phyloP scores from a whole-genome alignment of 1,140 invertebrate genomes.

The Leptinotarsa lineolata region DNA sequence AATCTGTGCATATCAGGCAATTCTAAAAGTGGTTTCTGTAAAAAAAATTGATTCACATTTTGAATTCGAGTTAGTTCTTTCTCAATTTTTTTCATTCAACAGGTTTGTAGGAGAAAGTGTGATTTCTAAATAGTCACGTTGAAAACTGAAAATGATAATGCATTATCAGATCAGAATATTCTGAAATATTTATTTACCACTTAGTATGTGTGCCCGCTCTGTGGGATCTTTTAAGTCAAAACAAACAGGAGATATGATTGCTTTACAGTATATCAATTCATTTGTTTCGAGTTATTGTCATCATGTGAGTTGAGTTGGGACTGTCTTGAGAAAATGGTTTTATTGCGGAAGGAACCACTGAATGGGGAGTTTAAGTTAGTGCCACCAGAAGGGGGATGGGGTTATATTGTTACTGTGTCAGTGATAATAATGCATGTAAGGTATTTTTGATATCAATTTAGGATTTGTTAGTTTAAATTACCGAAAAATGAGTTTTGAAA shows the following conservation, averaged over 20 bases:
- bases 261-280: no score
- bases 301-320: not conserved
- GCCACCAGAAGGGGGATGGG: conserved; percentile 68
- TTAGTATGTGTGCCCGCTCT: not conserved
- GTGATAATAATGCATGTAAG: conserved; percentile 66
- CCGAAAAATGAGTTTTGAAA: no score
- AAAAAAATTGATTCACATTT: no score
- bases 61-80: no score
- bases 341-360: not conserved
- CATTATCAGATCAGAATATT: not conserved
- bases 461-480: no score
- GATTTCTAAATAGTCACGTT: not conserved
- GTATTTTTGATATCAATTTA: not conserved
- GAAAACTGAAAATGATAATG: not conserved
- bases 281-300: not conserved
- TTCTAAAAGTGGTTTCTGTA: no score
- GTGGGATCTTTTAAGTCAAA: no score
- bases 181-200: not conserved
- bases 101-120: no score
- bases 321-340: not conserved
- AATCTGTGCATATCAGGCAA: no score
- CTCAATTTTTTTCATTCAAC: no score
- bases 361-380: conserved; percentile 23
- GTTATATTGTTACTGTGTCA: conserved; percentile 65
- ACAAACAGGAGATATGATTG: no score